Base-by-base conservation (phyloP, 2,113 vertebrate genomes). In the Maylandia zebra region DNA sequence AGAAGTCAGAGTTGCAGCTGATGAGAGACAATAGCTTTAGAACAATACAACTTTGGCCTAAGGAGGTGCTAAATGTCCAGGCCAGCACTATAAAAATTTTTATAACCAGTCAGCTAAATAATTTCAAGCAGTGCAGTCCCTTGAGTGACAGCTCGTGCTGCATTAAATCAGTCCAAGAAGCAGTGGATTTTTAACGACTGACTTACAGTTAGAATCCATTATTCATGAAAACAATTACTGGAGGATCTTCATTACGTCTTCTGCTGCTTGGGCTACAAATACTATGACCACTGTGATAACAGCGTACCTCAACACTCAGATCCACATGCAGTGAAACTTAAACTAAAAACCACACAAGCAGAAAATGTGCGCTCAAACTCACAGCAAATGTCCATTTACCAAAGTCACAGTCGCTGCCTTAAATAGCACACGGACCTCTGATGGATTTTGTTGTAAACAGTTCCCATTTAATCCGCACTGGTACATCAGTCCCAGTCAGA, bases 11-110 rank as follows among this genome's bases (percentile, higher is more conserved):
- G 10, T 7, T 32, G 16, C 16, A 76, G 71, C 14, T 50, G 24
- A 19, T 50, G 43, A 76, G 43, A 32, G 43, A 76, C 4, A 50
- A 50, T 7, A 30, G 71, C 71, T 32, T 76, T 30, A 76, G 16
- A 32, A 76, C 50, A 64, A 64, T 5, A 76, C 71, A 50, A 32
- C 2, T 76, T 50, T 76, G 43, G 24, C 4, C 43, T 3, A 19
- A 50, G 16, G 43, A 50, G 71, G 43, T 19, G 10, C 43, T 76
- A 48, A 50, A 76, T 50, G 71, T 76, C 43, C 71, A 76, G 43
- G 16, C 10, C 71, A 0, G 16, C 10, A 8, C 71, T 1, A 5
- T 76, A 76, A 48, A 1, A 1, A 0, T 0, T 4, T 2, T 50
- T 78, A 78, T 50, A 78, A 50, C 71, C 43, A 78, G 2, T 19